A percentile compares a stretch with the other conserved stretches of the same genome.
These are phyloP conservation scores for Rhodinocichla rosea DNA, from an alignment of 2,113 vertebrate genomes.

Conservation along the genomic window DNA sequence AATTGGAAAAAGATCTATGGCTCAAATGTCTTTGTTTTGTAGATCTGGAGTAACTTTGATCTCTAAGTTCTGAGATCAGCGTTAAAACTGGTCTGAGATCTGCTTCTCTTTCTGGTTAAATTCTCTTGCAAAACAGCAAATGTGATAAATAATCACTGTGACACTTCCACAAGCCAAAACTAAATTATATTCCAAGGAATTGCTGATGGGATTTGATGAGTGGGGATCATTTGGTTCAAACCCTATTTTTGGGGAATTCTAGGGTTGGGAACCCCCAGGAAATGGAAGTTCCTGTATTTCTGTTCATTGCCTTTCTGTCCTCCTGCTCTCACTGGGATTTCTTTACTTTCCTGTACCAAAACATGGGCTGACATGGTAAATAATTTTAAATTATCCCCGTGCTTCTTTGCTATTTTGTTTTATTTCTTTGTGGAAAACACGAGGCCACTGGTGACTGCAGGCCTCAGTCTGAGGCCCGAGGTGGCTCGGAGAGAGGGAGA, in stretches of 20 bases:
- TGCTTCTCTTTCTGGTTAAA: not conserved
- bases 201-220: too few species aligned
- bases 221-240: too few species aligned
- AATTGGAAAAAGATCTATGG: not conserved
- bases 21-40: not conserved
- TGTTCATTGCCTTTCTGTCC: too few species aligned
- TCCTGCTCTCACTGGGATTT: too few species aligned
- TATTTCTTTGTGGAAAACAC: not conserved
- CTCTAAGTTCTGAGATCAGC: not conserved
- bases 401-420: not conserved
- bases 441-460: not conserved
- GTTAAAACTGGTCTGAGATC: not conserved
- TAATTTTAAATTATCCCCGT: not conserved
- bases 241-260: too few species aligned
- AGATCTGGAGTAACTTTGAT: not conserved
- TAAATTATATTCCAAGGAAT: too few species aligned
- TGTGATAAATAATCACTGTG: not conserved
- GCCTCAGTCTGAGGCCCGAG: not conserved
- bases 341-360: not conserved
- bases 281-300: too few species aligned
- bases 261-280: too few species aligned
- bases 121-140: not conserved
- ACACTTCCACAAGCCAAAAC: not conserved
- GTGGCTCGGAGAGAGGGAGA: not conserved
- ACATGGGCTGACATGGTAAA: rapidly evolving